Conservation (phyloP, 2,797 vertebrate species). For the Syngnathus acus region DNA sequence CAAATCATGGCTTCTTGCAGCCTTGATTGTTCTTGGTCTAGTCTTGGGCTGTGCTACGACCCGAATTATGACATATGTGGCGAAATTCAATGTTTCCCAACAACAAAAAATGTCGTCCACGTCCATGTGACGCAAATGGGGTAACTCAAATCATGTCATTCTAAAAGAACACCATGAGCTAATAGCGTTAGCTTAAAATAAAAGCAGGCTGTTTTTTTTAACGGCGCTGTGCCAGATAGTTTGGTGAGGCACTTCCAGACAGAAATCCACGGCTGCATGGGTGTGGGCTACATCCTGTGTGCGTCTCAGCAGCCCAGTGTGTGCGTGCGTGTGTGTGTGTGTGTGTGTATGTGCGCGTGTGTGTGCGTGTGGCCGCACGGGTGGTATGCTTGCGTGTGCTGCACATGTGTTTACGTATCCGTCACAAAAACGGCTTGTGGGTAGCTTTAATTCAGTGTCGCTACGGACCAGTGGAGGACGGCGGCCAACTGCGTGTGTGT, state of each 20-base stretch:
- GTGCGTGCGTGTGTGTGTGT: neutral
- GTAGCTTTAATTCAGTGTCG: slow-evolving; percentile 38
- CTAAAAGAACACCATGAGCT: neutral
- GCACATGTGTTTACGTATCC: slow-evolving; percentile 3
- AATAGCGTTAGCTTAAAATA: neutral
- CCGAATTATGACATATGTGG: neutral
- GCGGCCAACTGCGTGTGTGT: slow-evolving; percentile 6
- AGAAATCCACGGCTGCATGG: neutral
- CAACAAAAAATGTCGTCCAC: neutral
- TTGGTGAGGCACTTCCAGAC: neutral
- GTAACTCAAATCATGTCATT: neutral
- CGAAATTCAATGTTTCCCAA: neutral
- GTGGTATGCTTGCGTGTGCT: neutral
- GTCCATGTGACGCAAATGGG: neutral
- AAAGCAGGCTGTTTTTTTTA: neutral
- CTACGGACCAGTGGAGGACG: slow-evolving; percentile 34
- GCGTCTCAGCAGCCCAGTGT: slow-evolving; percentile 1
- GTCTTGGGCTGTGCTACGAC: neutral
- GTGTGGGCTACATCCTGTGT: slow-evolving; percentile 10
- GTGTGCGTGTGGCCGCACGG: neutral
- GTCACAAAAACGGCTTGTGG: slow-evolving; percentile 28
- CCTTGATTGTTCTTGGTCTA: neutral
- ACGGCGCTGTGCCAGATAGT: neutral
- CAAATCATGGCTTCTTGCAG: neutral
- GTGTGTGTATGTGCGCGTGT: neutral